Conservation (phyloP, 2,113 vertebrate genomes). For the Tringa solitaria region DNA sequence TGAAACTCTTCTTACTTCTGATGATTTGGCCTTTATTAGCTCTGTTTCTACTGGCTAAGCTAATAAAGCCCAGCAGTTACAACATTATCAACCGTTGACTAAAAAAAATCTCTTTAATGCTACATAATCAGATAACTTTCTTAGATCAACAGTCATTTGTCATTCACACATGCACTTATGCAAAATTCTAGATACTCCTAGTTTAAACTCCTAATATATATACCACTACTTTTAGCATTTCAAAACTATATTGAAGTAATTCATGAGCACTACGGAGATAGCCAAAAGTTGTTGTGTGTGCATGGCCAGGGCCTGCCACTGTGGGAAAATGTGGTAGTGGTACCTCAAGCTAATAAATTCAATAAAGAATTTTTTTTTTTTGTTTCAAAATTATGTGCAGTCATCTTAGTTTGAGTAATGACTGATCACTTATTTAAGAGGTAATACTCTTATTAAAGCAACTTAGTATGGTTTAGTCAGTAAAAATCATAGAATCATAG, state of each 20-base stretch:
- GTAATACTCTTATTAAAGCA: neutral
- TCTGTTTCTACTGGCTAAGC: neutral
- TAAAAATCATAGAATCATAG: neutral
- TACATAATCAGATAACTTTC: neutral
- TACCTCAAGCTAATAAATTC: neutral
- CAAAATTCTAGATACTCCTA: neutral
- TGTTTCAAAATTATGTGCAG: neutral
- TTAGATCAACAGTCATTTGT: neutral
- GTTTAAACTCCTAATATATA: neutral
- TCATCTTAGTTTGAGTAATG: neutral
- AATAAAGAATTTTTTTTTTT: neutral
- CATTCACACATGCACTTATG: rapidly evolving
- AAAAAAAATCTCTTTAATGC: neutral
- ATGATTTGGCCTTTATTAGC: neutral
- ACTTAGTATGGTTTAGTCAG: neutral
- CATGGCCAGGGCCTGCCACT: neutral
- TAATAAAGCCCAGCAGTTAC: neutral
- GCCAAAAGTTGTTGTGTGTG: neutral
- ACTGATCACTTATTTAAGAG: neutral
- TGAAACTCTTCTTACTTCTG: neutral
- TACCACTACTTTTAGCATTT: neutral
- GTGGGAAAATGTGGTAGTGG: neutral
- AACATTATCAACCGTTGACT: neutral
- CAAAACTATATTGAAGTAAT: neutral
- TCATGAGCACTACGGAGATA: neutral